Conservation (phyloP, 2,888 invertebrate genomes). For the Schrankia costaestrigalis region DNA sequence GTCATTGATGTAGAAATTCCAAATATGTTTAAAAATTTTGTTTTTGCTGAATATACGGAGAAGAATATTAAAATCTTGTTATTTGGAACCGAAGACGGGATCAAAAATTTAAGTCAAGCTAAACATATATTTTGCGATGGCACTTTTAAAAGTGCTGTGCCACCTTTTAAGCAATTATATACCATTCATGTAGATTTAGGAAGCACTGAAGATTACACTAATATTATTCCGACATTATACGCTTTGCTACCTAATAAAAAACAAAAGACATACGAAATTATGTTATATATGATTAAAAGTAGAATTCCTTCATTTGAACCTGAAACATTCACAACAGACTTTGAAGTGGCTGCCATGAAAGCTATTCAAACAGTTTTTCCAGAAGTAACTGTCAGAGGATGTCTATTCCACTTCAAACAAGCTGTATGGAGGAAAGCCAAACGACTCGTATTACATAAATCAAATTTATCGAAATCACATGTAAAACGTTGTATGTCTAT, state of each 20-base stretch:
- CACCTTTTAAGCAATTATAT: no score
- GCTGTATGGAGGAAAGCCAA: constrained; percentile 2
- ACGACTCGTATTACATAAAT: not conserved
- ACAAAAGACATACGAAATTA: constrained; percentile 1
- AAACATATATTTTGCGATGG: not conserved
- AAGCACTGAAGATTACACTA: constrained; percentile 1
- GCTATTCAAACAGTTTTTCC: constrained; percentile 1
- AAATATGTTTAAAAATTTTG: not conserved
- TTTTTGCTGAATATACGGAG: constrained; percentile 1
- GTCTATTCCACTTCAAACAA: constrained; percentile 1
- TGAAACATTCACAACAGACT: constrained; percentile 1
- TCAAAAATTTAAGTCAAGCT: not conserved
- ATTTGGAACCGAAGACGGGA: not conserved
- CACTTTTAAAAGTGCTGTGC: no score
- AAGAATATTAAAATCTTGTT: not conserved
- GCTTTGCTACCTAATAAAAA: no score
- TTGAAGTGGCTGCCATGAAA: constrained; percentile 1
- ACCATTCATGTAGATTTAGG: no score
- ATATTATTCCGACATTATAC: not conserved
- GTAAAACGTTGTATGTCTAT: not conserved
- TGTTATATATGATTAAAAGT: not conserved
- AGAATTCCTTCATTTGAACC: constrained; percentile 2
- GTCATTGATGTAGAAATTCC: not conserved
- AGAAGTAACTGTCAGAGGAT: constrained; percentile 1
- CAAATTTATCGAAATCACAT: not conserved